Evolutionary conservation across 1,140 invertebrate species (phyloP).

Genomic region (Drosophila saltans): DNA sequence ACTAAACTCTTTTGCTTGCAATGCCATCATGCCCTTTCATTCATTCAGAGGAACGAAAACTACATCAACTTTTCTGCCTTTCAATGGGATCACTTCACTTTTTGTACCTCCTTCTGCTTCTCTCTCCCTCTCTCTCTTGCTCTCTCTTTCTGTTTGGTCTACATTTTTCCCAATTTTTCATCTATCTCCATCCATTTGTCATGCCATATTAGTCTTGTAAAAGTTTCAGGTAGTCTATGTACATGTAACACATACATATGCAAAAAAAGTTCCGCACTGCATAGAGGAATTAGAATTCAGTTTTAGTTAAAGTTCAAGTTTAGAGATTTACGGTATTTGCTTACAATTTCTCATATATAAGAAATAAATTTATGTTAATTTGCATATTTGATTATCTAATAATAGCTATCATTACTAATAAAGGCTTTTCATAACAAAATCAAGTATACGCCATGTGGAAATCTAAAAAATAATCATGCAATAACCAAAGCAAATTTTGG

Average conservation of each 20-base stretch:
- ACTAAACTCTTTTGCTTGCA: constrained; percentile 6
- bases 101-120: neutral
- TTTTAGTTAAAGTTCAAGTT: no score
- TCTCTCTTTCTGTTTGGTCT: neutral
- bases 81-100: neutral
- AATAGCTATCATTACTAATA: no score
- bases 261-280: no score
- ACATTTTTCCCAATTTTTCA: constrained; percentile 35
- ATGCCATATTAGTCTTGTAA: constrained; percentile 37
- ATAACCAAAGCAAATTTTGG: no score
- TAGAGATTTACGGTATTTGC: no score
- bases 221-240: constrained; percentile 19
- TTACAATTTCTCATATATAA: neutral
- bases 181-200: constrained; percentile 20
- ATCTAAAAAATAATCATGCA: no score
- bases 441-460: no score
- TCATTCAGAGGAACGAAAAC: neutral
- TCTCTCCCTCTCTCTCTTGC: neutral
- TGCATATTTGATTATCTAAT: neutral
- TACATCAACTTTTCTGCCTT: constrained; percentile 8
- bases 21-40: constrained; percentile 4
- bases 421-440: no score
- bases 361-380: constrained; percentile 9
- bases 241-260: no score
- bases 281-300: no score